phyloP scores from a whole-genome alignment of 2,113 vertebrate species.

The Psammodynastes pulverulentus region DNA sequence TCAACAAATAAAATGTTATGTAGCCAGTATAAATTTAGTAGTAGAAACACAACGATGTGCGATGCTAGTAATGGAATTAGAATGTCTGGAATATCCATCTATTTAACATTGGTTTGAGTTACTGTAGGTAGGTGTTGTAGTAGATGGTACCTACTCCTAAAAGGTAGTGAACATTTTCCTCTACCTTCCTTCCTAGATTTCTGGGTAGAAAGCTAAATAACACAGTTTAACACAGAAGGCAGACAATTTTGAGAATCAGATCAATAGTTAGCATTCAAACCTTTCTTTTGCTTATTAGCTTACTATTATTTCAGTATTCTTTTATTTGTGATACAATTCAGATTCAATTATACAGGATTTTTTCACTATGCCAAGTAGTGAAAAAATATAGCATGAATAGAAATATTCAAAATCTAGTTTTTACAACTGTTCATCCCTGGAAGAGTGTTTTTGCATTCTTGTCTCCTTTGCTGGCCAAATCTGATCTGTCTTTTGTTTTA shows the following conservation, averaged over 20 bases:
- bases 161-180: neutral
- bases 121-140: neutral
- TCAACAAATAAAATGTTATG: neutral
- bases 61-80: neutral
- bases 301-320: slow-evolving; percentile 7
- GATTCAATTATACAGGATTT: neutral
- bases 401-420: neutral
- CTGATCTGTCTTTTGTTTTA: slow-evolving; percentile 56
- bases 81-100: neutral
- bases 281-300: neutral
- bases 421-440: slow-evolving; percentile 35
- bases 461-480: slow-evolving; percentile 33
- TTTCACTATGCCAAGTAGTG: neutral
- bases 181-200: neutral
- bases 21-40: neutral
- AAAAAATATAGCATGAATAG: neutral
- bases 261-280: slow-evolving; percentile 3
- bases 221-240: neutral
- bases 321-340: slow-evolving; percentile 19
- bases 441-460: slow-evolving; percentile 43
- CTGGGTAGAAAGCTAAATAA: neutral
- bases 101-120: neutral
- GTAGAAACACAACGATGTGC: neutral
- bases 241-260: neutral
- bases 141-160: neutral